Percentiles rank a stretch among this genome's conserved stretches.
These are phyloP conservation scores for Rhinopithecus roxellana DNA, from an alignment of 2,113 vertebrate species.

Conservation along the genomic window DNA sequence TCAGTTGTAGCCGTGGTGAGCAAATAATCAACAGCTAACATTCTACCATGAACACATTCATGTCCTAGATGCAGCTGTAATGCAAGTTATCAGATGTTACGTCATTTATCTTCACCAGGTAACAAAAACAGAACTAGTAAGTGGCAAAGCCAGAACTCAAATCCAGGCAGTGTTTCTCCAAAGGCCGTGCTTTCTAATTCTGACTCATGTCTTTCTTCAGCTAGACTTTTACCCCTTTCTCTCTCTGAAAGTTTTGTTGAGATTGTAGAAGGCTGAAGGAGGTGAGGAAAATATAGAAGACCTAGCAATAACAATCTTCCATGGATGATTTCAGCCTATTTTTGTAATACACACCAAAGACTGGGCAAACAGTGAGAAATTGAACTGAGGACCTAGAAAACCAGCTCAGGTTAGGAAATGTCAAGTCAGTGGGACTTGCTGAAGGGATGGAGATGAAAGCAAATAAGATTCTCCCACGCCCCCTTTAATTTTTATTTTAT, in stretches of 20 bases:
- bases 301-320: neutral
- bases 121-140: neutral
- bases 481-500: neutral
- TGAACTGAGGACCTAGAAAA: neutral
- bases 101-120: neutral
- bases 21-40: no score
- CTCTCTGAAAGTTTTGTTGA: neutral
- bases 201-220: neutral
- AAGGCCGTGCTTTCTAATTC: neutral
- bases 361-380: neutral
- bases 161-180: neutral
- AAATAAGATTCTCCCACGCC: neutral
- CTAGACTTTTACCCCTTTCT: neutral
- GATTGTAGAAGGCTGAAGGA: neutral
- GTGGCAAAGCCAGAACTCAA: neutral
- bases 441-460: neutral
- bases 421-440: neutral
- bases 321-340: neutral
- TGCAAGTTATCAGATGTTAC: neutral
- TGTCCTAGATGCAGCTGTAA: neutral
- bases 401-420: neutral
- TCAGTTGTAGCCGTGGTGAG: neutral
- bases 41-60: accelerated
- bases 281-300: neutral
- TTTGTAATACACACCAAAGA: neutral